These are phyloP conservation scores for Drosophila pegasa DNA, from an alignment of 2,888 invertebrate genomes.

Conservation along the genomic window DNA sequence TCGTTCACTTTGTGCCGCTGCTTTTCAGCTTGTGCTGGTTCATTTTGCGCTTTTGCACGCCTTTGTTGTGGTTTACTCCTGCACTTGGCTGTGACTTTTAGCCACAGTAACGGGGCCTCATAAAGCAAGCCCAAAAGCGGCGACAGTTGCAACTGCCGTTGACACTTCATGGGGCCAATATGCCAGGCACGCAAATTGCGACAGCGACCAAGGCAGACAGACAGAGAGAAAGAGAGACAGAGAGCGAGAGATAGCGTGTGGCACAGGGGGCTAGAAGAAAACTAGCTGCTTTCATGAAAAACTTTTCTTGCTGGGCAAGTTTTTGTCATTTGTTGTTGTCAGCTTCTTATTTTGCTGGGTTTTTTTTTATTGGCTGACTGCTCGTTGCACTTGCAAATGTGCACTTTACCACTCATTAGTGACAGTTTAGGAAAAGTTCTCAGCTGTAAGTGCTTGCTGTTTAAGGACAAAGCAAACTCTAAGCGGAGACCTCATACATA, in stretches of 20 bases:
- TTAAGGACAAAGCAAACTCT: slow-evolving; percentile 12
- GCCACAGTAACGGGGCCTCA: slow-evolving; percentile 58
- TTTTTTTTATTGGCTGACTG: slow-evolving; percentile 64
- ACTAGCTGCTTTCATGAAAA: slow-evolving; percentile 59
- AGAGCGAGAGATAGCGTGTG: too few relatives aligned
- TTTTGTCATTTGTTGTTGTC: slow-evolving; percentile 40
- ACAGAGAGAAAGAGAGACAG: not conserved
- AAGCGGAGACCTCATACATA: slow-evolving; percentile 15
- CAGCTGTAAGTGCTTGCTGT: slow-evolving; percentile 16
- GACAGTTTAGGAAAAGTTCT: slow-evolving; percentile 60
- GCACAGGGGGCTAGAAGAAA: slow-evolving; percentile 7
- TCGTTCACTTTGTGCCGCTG: slow-evolving; percentile 19
- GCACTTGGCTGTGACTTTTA: slow-evolving; percentile 66
- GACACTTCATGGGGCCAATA: slow-evolving; percentile 74
- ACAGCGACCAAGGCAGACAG: not conserved
- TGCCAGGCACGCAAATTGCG: slow-evolving; percentile 63
- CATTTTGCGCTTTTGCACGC: slow-evolving; percentile 70
- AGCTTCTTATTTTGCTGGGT: slow-evolving; percentile 35
- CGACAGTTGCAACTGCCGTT: slow-evolving; percentile 72
- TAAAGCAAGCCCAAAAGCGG: slow-evolving; percentile 68
- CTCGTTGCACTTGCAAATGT: slow-evolving; percentile 63
- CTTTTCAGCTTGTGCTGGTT: slow-evolving; percentile 40
- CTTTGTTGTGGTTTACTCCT: slow-evolving; percentile 74
- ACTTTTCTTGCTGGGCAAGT: slow-evolving; percentile 39
- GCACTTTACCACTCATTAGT: slow-evolving; percentile 73